Conservation (phyloP, 2,888 invertebrate species). For the Cepaea hortensis region DNA sequence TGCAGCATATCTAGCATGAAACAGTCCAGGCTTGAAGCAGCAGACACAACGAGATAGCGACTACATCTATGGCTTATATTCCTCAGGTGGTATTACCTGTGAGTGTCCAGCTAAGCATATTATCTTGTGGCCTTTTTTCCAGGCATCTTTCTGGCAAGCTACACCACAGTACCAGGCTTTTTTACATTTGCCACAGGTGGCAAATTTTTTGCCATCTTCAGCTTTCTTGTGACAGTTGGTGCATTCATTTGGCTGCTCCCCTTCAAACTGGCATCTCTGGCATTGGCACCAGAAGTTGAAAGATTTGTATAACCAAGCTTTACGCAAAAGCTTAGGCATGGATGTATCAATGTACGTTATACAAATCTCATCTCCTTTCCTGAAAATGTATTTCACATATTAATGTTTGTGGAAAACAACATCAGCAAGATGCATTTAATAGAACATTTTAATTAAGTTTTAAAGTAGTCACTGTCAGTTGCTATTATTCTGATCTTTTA, state of each 20-base stretch:
- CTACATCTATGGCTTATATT: slow-evolving; percentile 30
- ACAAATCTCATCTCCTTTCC: slow-evolving; percentile 64
- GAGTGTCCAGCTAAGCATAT: slow-evolving; percentile 64
- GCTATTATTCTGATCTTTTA: too few relatives aligned
- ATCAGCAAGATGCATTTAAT: background rate
- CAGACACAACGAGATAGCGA: background rate
- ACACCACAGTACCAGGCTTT: slow-evolving; percentile 70
- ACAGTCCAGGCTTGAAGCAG: slow-evolving; percentile 2
- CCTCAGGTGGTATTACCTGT: slow-evolving; percentile 49
- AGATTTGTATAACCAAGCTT: slow-evolving; percentile 70
- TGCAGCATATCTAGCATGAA: slow-evolving; percentile 15
- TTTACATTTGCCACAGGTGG: slow-evolving; percentile 67
- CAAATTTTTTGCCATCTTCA: slow-evolving; percentile 60
- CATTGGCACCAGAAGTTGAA: slow-evolving; percentile 73
- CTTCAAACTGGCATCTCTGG: slow-evolving; percentile 67
- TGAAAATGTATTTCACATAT: slow-evolving; percentile 3
- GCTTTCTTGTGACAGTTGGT: slow-evolving; percentile 64
- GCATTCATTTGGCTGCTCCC: slow-evolving; percentile 63
- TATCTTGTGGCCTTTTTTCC: slow-evolving; percentile 67
- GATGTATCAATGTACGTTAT: slow-evolving; percentile 70
- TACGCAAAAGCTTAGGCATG: slow-evolving; percentile 64
- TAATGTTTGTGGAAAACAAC: too few relatives aligned
- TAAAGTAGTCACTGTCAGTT: too few relatives aligned
- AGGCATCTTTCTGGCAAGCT: slow-evolving; percentile 65
- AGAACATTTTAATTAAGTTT: background rate